Evolutionary conservation across 2,797 vertebrate species (phyloP), one percentile per base, ranked within the genome.

Genomic region (Podarcis siculus): DNA sequence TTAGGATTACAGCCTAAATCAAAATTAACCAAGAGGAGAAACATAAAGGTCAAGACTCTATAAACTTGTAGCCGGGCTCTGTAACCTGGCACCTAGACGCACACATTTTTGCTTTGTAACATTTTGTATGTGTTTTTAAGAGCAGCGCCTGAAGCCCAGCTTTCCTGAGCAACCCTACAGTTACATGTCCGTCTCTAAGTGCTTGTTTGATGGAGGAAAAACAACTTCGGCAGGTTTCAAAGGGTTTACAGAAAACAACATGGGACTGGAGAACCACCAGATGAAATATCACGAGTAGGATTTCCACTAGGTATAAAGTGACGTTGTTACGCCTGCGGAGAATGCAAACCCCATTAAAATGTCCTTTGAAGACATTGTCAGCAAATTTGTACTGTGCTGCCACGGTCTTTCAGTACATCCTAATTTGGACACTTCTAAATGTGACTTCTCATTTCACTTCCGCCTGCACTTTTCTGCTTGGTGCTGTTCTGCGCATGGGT

Each of bases 121-220:
- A 78, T 71, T 93, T 90, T 91, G 66, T 87, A 61, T 19, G 49
- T 71, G 42, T 93, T 88, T 94, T 87, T 80, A 92, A 92, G 88
- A 93, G 76, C 35, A 91, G 71, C 73, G 82, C 84, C 92, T 91
- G 61, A n/a, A 89, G 61, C 71, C 42, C 42, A 73, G 21, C 85
- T 87, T 32, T 89, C 15, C 86, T 90, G 91, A 91, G 87, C 19
- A 67, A 86, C 85, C 93, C 79, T 82, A 77, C 45, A 86, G 49
- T 66, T 88, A 92, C 39, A 67, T 79, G 30, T 77, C 87, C 78
- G 25, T 39, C 27, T 92, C 27, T 92, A 89, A 82, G 5, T 1
- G 39, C 71, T 86, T 82, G 73, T 85, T 37, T 76, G 76, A 90
- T 67, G 88, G 61, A 91, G 49, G 84, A 88, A 49, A 30, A 1